phyloP scores from a whole-genome alignment of 2,113 vertebrate genomes.

The Colaptes auratus region DNA sequence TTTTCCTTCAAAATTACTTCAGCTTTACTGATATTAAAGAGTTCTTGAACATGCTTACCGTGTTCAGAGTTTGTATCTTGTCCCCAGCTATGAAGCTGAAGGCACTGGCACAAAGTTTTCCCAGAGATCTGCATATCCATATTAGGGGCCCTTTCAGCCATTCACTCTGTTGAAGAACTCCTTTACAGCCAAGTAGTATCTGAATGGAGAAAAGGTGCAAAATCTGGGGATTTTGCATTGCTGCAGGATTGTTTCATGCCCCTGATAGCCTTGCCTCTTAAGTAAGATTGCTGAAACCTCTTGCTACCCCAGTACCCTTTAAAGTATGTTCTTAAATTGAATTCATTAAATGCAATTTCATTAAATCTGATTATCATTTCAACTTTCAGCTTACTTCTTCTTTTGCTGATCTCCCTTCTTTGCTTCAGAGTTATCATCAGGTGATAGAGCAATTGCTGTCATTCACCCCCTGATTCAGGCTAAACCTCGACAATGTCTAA shows the following conservation, averaged over 20 bases:
- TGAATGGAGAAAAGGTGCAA: background rate
- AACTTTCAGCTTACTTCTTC: background rate
- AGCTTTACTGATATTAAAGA: background rate
- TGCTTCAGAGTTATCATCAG: background rate
- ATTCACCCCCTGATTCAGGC: background rate
- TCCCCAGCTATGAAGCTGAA: fast-evolving
- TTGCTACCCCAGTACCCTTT: background rate
- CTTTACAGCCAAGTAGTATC: background rate
- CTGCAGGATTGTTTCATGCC: background rate
- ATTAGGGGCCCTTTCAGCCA: background rate
- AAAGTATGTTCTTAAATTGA: background rate
- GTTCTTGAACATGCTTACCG: background rate
- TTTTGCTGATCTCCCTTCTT: background rate
- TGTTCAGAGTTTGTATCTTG: background rate
- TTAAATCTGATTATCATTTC: background rate
- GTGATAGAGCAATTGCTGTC: background rate
- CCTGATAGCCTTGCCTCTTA: background rate
- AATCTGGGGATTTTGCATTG: background rate
- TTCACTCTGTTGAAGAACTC: background rate
- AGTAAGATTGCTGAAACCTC: background rate
- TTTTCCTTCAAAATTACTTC: background rate
- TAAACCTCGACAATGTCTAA: background rate
- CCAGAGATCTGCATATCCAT: background rate
- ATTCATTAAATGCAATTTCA: background rate
- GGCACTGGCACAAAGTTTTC: background rate